phyloP scores from a whole-genome alignment of 1,140 invertebrate genomes.

The Apis laboriosa region DNA sequence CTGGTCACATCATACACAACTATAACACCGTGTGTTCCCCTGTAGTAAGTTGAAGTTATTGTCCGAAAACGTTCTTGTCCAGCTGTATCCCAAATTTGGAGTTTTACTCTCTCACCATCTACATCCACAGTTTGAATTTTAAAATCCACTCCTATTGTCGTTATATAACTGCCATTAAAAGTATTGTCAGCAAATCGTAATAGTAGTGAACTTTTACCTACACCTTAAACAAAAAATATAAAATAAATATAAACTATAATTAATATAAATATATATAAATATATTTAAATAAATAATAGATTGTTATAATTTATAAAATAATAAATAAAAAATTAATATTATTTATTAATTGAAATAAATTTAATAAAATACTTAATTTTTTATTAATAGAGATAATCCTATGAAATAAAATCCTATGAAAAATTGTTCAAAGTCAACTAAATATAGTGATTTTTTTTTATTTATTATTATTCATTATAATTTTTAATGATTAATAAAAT shows the following conservation, averaged over 20 bases:
- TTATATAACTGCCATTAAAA: constrained; percentile 99
- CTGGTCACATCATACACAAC: constrained; percentile 99
- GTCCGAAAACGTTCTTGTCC: constrained; percentile 97
- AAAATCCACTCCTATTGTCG: constrained; percentile 99
- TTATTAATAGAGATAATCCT: neutral
- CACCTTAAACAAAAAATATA: constrained; percentile 86
- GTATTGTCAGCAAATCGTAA: constrained; percentile 98
- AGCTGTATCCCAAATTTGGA: constrained; percentile 99
- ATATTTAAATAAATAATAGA: neutral
- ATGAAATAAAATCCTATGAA: neutral
- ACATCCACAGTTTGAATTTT: constrained; percentile 98
- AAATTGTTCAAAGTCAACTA: neutral
- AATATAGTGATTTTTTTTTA: neutral
- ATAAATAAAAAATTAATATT: neutral
- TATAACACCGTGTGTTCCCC: constrained; percentile 99
- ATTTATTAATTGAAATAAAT: neutral
- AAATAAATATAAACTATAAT: neutral
- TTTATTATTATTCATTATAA: neutral
- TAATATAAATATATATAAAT: neutral
- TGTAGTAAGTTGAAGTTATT: constrained; percentile 97
- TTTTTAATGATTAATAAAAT: neutral
- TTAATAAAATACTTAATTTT: neutral
- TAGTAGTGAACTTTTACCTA: constrained; percentile 98
- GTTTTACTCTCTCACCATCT: constrained; percentile 96
- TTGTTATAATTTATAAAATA: too few species aligned